These are phyloP conservation scores for Lonchura striata DNA, from an alignment of 2,113 vertebrate species.

Conservation along the genomic window DNA sequence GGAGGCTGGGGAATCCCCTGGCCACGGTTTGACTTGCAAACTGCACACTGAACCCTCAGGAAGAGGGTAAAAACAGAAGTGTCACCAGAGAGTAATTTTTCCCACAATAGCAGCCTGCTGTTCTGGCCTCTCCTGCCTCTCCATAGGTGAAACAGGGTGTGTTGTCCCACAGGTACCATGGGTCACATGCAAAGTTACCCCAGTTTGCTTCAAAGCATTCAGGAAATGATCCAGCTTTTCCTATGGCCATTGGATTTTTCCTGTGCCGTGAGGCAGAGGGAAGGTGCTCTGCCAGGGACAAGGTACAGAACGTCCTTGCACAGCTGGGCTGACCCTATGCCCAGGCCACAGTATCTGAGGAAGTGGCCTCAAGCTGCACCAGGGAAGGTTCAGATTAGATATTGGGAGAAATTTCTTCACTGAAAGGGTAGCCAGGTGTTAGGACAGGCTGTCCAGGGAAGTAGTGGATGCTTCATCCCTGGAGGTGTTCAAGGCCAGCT, in stretches of 20 bases:
- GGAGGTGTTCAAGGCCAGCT: background rate
- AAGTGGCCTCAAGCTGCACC: background rate
- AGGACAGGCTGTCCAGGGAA: background rate
- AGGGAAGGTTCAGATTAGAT: background rate
- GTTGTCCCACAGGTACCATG: background rate
- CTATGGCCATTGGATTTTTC: rapidly evolving
- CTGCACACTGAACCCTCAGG: background rate
- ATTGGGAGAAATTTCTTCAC: background rate
- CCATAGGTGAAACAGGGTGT: rapidly evolving
- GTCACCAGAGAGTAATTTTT: background rate
- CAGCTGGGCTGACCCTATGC: rapidly evolving
- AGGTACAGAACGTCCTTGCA: background rate
- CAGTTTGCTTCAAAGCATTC: background rate
- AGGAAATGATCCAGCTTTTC: background rate
- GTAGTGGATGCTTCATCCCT: background rate
- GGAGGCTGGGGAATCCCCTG: background rate
- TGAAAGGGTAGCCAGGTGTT: background rate
- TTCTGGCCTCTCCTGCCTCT: rapidly evolving
- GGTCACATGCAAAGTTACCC: background rate
- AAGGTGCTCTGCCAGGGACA: rapidly evolving
- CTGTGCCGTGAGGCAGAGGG: background rate
- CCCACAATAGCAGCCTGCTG: background rate
- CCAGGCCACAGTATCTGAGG: background rate
- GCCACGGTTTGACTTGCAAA: background rate
- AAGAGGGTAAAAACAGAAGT: background rate